Base-by-base conservation (phyloP, 1,140 invertebrate genomes). In the Dendrolimus punctatus region DNA sequence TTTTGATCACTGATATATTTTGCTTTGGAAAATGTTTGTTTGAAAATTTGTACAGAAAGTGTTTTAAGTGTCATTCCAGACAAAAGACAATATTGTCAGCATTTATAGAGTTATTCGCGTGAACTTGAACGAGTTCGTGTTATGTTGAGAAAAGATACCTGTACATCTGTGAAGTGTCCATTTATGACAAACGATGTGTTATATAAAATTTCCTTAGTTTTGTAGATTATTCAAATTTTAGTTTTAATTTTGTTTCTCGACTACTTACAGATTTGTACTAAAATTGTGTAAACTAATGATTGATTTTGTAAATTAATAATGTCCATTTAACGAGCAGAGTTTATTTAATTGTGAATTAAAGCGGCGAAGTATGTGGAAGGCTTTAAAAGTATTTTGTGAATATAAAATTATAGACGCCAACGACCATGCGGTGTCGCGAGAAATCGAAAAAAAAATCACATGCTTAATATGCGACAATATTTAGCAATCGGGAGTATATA, bases 381-480 rank as follows among this genome's bases (percentile, higher is more conserved):
- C 53, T 68, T 57, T 59, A 56, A 53, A 64, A 68, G 71, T 74
- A 67, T 76, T 68, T 60, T 66, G 64, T 69, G 68, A 62, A 72
- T 71, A 62, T 55, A 63, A 68, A 72, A 68, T 52, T 69, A 71
- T 70, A 39, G 72, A 62, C 74, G 69, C 70, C 65, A 63, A 67
- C 41, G 66, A 72, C 63, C 68, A 65, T 62, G 57, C 65, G 62
- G 71, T 81, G 77, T 76, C 62, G 52, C 61, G 68, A 64, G 66
- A 62, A 66, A 67, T 64, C 58, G 53, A 49, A 49, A 62, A 54
- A 48, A 57, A 65, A 58, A 58, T 68, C 65, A 79, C 66, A 74
- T 83, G 80, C 82, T 82, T 85, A 71, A 80, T 80, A 81, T 77
- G 76, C 74, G 82, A 86, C 82, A 86, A 86, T 86, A 86, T 86